Evolutionary conservation across 2,113 vertebrate genomes (phyloP), one percentile per base, ranked within the genome.

Genomic region (Pelusios castaneus): DNA sequence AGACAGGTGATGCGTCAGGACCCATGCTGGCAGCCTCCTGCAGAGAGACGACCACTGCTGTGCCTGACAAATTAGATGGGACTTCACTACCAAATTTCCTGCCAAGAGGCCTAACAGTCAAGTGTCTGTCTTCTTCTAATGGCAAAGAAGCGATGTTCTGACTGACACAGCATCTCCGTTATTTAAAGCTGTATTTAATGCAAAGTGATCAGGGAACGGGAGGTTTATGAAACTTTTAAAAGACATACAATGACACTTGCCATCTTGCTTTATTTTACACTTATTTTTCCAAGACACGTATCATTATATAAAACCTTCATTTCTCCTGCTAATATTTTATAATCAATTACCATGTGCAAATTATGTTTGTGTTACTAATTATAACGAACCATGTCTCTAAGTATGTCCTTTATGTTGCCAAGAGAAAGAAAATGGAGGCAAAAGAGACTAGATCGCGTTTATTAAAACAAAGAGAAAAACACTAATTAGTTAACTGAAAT

Each of bases 31-130:
- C 90, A 67, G 97, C 97, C 97, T 97, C 97, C 97, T 29, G 81
- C 51, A 0, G 91, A 96, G 97, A 88, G 85, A 95, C 75, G 97
- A 92, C 97, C 97, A 92, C 95, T 47, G 92, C 96, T 75, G 95
- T 49, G 94, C 92, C 93, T 98, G 98, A 98, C 98, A 98, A 80
- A 98, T 98, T 94, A 91, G 97, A 98, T 95, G 95, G 98, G 98
- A 98, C 98, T 96, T 81, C 14, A 2, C 96, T 90, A 97, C 98
- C 98, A 95, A 97, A 98, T 92, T 95, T 95, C 96, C 98, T 98
- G 98, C 98, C 98, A 98, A 96, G 97, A 98, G 96, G 95, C 98
- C 97, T 98, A 84, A 97, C 97, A 96, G 97, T 98, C 98, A 98
- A 98, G 94, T 27, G 97, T 96, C 98, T 89, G 5, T 97, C 97